Conservation (phyloP, 2,113 vertebrate species). For the Gulo gulo region DNA sequence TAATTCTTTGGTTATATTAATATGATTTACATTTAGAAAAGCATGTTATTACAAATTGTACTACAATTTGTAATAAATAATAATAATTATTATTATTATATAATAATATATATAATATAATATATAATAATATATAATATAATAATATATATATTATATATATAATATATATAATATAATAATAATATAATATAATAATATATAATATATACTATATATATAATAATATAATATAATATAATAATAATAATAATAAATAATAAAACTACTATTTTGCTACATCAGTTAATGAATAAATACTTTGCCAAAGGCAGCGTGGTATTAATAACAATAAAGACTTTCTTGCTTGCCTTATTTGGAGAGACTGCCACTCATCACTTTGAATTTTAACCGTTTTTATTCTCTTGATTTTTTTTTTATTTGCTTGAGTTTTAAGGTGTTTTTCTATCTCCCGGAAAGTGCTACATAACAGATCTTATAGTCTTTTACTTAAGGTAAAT, state of each 20-base stretch:
- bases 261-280: neutral
- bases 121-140: too few species aligned
- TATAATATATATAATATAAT: too few species aligned
- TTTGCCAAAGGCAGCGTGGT: neutral
- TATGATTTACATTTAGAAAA: neutral
- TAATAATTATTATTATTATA: too few species aligned
- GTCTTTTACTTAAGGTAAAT: constrained; percentile 2
- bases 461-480: neutral
- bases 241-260: too few species aligned
- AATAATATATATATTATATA: too few species aligned
- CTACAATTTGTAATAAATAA: too few species aligned
- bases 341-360: neutral
- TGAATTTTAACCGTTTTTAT: neutral
- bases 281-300: neutral
- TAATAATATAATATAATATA: too few species aligned
- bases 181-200: too few species aligned
- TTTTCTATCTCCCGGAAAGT: neutral
- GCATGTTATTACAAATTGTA: neutral
- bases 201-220: too few species aligned
- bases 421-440: neutral
- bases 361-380: neutral
- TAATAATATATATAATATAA: too few species aligned
- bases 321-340: neutral
- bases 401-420: neutral
- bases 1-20: neutral